A percentile compares a stretch with the other conserved stretches of the same genome.
Conservation (phyloP, 2,888 invertebrate genomes). For the Crocallis elinguaria region DNA sequence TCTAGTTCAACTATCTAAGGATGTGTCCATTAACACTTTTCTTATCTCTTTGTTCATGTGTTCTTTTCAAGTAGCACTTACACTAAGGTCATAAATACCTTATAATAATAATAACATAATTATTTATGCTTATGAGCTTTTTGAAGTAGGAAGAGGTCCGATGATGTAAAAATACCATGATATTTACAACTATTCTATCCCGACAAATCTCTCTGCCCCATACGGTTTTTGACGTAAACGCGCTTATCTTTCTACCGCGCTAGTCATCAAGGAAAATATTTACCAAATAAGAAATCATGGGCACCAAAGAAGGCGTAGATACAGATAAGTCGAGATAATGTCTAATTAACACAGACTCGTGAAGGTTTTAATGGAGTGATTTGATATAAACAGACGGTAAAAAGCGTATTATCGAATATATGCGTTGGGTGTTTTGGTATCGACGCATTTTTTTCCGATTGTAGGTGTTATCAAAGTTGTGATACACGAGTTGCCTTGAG, state of each 20-base stretch:
- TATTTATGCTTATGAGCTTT: no score
- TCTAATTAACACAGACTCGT: constrained; percentile 70
- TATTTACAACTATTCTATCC: not conserved
- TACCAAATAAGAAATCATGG: constrained; percentile 71
- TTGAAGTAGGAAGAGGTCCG: no score
- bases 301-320: constrained; percentile 55
- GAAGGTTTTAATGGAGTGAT: constrained; percentile 57
- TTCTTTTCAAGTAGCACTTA: no score
- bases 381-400: constrained; percentile 42
- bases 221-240: constrained; percentile 49
- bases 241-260: constrained; percentile 58
- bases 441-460: constrained; percentile 14
- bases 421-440: constrained; percentile 29
- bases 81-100: no score
- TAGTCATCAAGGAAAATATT: constrained; percentile 76
- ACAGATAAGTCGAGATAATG: constrained; percentile 73
- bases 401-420: constrained; percentile 25
- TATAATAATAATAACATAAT: no score
- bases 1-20: no score
- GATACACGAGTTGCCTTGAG: constrained; percentile 2
- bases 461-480: constrained; percentile 13
- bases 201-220: not conserved
- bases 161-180: no score
- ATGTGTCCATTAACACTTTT: no score
- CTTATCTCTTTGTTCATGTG: no score